phyloP scores from a whole-genome alignment of 1,140 invertebrate genomes.

The Psix sp. region DNA sequence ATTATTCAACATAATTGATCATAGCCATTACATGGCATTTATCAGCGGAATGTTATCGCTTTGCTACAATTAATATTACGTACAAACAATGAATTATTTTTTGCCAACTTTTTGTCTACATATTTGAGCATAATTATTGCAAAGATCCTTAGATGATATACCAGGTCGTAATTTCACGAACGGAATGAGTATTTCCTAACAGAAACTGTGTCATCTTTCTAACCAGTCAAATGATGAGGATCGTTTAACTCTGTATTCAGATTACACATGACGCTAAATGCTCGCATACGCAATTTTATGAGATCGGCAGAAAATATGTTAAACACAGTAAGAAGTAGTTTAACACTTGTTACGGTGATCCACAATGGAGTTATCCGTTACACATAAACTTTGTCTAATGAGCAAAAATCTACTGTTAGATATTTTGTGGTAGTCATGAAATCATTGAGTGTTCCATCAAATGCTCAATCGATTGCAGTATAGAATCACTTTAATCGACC shows the following conservation, averaged over 20 bases:
- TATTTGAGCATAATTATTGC: too few species aligned
- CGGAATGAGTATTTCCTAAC: too few species aligned
- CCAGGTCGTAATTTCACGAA: too few species aligned
- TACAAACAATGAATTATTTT: too few species aligned
- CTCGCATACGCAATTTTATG: slow-evolving; percentile 17
- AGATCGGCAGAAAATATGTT: slow-evolving; percentile 21
- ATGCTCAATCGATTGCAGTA: slow-evolving; percentile 3
- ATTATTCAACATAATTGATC: slow-evolving; percentile 17
- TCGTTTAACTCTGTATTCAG: slow-evolving; percentile 14
- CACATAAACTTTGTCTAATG: slow-evolving; percentile 22
- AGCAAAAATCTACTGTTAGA: slow-evolving; percentile 14
- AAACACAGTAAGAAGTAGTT: slow-evolving; percentile 21
- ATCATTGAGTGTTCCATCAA: not conserved
- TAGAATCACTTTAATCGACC: slow-evolving; percentile 2
- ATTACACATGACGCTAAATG: slow-evolving; percentile 9
- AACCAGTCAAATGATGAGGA: slow-evolving; percentile 22
- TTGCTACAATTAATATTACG: too few species aligned
- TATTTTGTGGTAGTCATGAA: not conserved
- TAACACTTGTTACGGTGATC: slow-evolving; percentile 22
- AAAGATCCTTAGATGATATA: too few species aligned
- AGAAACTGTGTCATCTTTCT: slow-evolving; percentile 5
- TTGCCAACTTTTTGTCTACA: too few species aligned
- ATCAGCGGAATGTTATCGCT: too few species aligned
- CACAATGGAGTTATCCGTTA: slow-evolving; percentile 28
- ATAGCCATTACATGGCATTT: too few species aligned